Base-by-base conservation (phyloP, 2,113 vertebrate genomes). In the Rhipidura dahli region DNA sequence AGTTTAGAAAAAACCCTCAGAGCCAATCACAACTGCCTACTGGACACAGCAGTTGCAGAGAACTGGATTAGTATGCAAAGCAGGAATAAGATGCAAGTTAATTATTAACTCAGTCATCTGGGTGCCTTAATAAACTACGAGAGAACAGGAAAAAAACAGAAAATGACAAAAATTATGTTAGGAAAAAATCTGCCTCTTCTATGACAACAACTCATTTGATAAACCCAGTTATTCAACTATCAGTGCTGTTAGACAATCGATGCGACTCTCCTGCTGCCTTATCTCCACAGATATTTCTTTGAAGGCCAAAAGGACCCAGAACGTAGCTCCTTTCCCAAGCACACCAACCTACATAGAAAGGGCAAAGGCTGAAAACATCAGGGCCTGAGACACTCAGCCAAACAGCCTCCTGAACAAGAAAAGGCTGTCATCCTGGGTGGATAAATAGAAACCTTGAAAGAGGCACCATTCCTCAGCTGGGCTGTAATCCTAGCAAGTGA, bases 61-160 rank as follows among this genome's bases (percentile, higher is more conserved):
- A 93, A 47, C 17, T 33, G 28, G 60, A 93, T 95, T 95, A 83
- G 39, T 30, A 96, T 86, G 83, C 79, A 71, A 68, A 96, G 64
- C 24, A 70, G 71, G 30, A 73, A 13, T 20, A 93, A 88, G 18
- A 80, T 20, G 4, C 28, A 81, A 78, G 44, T 75, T 92, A 59
- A 26, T 49, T 14, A 49, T 15, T 94, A 93, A 90, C n/a, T 90
- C 54, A 20, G 30, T 65, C 71, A 86, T 66, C 35, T 59, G 16
- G 2, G 11, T 70, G 59, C 35, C 47, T 94, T 89, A 77, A 56
- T 87, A 85, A 89, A 47, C 37, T 61, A 80, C 35, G 63, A n/a
- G 5, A 63, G 21, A 85, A 35, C 18, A 61, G 14, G 9, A 9
- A 79, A 47, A 44, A 79, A 14, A 60, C 5, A 53, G 17, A 76